Evolutionary conservation across 2,797 vertebrate genomes (phyloP), one percentile per base, ranked within the genome.

Genomic region (Pempheris klunzingeri): DNA sequence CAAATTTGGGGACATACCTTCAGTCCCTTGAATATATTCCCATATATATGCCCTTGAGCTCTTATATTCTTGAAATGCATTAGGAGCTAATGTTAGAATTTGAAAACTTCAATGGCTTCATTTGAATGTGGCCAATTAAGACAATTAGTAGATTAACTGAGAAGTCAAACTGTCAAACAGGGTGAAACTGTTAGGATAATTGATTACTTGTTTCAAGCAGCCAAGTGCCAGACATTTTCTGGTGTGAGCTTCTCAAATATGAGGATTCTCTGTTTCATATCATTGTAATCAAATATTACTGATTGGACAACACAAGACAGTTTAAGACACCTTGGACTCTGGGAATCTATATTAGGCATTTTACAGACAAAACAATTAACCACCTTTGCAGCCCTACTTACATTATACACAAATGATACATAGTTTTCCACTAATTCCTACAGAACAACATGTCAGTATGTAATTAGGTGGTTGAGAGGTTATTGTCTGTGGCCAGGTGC

Each of bases 401-500:
- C 32, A 66, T 2, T 26, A 32, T 41, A 55, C 24, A 55, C 18
- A 61, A 74, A 30, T 20, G 1, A 66, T 13, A 7, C 1, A 1
- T 4, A 36, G 43, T 64, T 61, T n/a, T 71, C 30, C 32, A 53
- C 44, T 66, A 32, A 68, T 65, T 22, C 32, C 3, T 15, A 6
- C 28, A 39, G 60, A 76, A 58, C 44, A 63, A 74, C 24, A 26
- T 49, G 52, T 52, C 46, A 61, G 43, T 53, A 38, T 1, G 1
- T 80, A 46, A 74, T 83, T 80, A 67, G 36, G 63, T 17, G 60
- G 54, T 52, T 64, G 46, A 39, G 71, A 62, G 44, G 32, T 72
- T 79, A 38, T 54, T 66, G 53, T 58, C 46, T 64, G 53, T 46
- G 47, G 36, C 67, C 74, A 80, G 83, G 80, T 87, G 72, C 53